Base-by-base conservation (phyloP, 2,113 vertebrate genomes). In the Thalassarche chlororhynchos region DNA sequence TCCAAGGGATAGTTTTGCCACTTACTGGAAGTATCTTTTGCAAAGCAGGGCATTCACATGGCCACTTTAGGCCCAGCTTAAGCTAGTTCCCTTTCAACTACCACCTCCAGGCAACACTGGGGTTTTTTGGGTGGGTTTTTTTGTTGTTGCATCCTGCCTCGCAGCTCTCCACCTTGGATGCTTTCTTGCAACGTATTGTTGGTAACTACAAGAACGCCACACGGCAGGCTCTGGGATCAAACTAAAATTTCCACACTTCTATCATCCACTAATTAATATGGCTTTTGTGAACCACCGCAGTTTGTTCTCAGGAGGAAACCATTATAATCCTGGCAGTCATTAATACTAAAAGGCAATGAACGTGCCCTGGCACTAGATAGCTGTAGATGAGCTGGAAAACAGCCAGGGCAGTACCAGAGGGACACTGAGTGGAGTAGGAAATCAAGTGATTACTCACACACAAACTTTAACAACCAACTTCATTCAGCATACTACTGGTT, bases 271-370 rank as follows among this genome's bases (percentile, higher is more conserved):
- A 95, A 97, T 93, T 93, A 90, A 96, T 92, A 90, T 10, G 34
- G 86, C 57, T 95, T 88, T 92, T 89, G 90, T 90, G 69, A 92
- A 84, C 40, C 69, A 55, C 2, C 0, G 0, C 60, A 51, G 49
- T 55, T 95, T 17, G 2, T 44, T 92, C 92, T 90, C 95, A 60
- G 47, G 90, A 92, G 80, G 77, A 89, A 92, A 79, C 60, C 32
- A 28, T 74, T 81, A 84, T 86, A 88, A 93, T 77, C 83, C 83
- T 90, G 38, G 24, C 52, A 94, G 88, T 81, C 83, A 95, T 94
- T 94, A 95, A 93, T 78, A 96, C 51, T 81, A 84, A 97, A 84
- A 95, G 47, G 80, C 80, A 90, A 68, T 23, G 46, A 88, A 89
- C 1, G 0, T 79, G 72, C 24, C 70, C 38, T 79, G 65, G 80